Evolutionary conservation across 2,797 vertebrate genomes (phyloP), one percentile per base, ranked within the genome.

Genomic region (Clarias pachynema): DNA sequence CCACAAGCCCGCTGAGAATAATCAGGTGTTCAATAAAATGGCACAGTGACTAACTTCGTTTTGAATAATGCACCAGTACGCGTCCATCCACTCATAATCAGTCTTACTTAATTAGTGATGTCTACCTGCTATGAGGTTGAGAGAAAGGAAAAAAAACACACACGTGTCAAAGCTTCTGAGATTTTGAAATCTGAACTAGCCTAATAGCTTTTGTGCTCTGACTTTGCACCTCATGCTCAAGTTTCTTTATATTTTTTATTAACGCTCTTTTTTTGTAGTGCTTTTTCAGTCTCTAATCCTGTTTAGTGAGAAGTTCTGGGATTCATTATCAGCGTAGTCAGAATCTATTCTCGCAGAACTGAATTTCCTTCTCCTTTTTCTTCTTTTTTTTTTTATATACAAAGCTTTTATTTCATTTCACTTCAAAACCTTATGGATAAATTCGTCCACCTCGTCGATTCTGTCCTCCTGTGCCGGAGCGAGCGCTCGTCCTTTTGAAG

Each of bases 31-130:
- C 84, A 86, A 82, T 82, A 49, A 79, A 34, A 75, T 40, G 44
- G 31, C 81, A 44, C 63, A 34, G 31, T 26, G 56, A 86, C 77
- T 81, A 77, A 87, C 69, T 84, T 87, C 80, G 85, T 73, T 63
- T 40, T 79, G 57, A 89, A 89, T 89, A 87, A 88, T 85, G 79
- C 85, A 80, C 86, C 53, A 90, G 89, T 88, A 90, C 82, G 75
- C 82, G 84, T 83, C 86, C 77, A 87, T 89, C 16, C 86, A 88
- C 83, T 59, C 82, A 86, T 88, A 86, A 90, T 88, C 84, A 84
- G 26, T 84, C 73, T 83, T 84, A 86, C 73, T 89, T 86, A 87
- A 91, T 88, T 85, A 85, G 84, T n/a, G 73, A 80, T 37, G 82
- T 81, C 65, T 60, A 86, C 78, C 69, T 24, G 68, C 24, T 80